Base-by-base conservation (phyloP, 2,113 vertebrate species). In the Clarias gariepinus region DNA sequence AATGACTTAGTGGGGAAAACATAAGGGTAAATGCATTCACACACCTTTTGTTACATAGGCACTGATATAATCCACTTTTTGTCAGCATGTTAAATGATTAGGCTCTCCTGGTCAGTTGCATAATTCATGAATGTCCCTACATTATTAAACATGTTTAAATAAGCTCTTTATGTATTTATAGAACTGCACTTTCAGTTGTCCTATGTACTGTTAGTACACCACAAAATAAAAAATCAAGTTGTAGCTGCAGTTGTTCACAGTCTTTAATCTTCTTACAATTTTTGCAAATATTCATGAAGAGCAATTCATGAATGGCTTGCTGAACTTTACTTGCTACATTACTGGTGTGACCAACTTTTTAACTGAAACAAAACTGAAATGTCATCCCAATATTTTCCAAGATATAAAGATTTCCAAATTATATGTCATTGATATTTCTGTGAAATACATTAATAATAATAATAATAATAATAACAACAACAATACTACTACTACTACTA, bases 1-100 rank as follows among this genome's bases (percentile, higher is more conserved):
- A 87, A 90, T 91, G 78, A 88, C 21, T 89, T 89, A 90, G 85
- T 90, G 89, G 47, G 80, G 15, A 18, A 30, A 53, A 78, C 86
- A 85, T 88, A 64, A 16, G 41, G 63, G 63, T 88, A 66, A 81
- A 88, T 82, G 82, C 66, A 79, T 33, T 69, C 30, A 78, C 4
- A 63, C 58, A 25, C 60, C 28, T 10, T 78, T 80, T 77, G 61
- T 87, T 85, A 76, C 23, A 71, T n/a, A 82, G 71, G 41, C 53
- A 82, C 60, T 47, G 53, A 77, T 79, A 83, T 76, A 76, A 90
- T 60, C 66, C 82, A 41, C 30, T 16, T 78, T 53, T 64, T 58
- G 53, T 81, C 66, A 81, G 47, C 66, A 16, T 81, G 64, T 88
- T 86, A 87, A 87, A 80, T 81, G 61, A 86, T 88, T 83, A 81